Evolutionary conservation across 2,888 invertebrate species (phyloP).

Genomic region (Ypsolopha sequella): DNA sequence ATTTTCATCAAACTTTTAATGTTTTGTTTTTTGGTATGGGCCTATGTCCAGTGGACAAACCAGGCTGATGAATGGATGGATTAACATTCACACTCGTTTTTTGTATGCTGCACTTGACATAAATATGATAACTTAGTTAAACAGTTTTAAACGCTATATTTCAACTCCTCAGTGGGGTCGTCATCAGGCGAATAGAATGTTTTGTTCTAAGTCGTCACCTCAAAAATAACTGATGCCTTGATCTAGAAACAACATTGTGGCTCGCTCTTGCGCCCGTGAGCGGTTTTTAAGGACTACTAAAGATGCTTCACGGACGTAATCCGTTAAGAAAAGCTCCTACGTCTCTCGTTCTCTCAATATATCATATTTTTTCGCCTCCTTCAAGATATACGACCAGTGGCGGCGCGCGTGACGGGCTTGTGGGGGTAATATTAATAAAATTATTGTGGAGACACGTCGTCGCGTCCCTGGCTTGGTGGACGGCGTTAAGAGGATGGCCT

Average conservation of each 20-base stretch:
- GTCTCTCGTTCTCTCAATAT: slow-evolving; percentile 63
- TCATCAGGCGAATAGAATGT: too few species aligned
- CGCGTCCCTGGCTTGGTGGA: slow-evolving; percentile 6
- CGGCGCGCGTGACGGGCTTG: slow-evolving; percentile 64
- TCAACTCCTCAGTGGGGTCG: too few species aligned
- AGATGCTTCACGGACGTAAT: slow-evolving; percentile 48
- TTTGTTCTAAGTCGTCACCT: too few species aligned
- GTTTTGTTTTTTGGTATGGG: too few species aligned
- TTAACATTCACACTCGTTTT: too few species aligned
- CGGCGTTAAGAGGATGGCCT: too few species aligned
- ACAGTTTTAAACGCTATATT: too few species aligned
- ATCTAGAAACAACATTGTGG: slow-evolving; percentile 11
- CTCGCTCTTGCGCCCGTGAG: slow-evolving; percentile 22
- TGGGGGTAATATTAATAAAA: slow-evolving; percentile 68
- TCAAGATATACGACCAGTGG: slow-evolving; percentile 60
- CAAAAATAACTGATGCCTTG: slow-evolving; percentile 1
- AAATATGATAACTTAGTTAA: too few species aligned
- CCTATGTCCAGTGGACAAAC: too few species aligned
- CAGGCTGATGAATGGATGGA: too few species aligned
- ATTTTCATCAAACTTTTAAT: too few species aligned
- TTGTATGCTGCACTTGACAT: too few species aligned
- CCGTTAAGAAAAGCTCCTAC: slow-evolving; percentile 54
- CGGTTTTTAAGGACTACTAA: slow-evolving; percentile 41
- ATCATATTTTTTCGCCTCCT: slow-evolving; percentile 63
- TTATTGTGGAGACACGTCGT: slow-evolving; percentile 64